These are phyloP conservation scores for Leptonema lineaticorne DNA, from an alignment of 1,140 invertebrate species.

Conservation along the genomic window DNA sequence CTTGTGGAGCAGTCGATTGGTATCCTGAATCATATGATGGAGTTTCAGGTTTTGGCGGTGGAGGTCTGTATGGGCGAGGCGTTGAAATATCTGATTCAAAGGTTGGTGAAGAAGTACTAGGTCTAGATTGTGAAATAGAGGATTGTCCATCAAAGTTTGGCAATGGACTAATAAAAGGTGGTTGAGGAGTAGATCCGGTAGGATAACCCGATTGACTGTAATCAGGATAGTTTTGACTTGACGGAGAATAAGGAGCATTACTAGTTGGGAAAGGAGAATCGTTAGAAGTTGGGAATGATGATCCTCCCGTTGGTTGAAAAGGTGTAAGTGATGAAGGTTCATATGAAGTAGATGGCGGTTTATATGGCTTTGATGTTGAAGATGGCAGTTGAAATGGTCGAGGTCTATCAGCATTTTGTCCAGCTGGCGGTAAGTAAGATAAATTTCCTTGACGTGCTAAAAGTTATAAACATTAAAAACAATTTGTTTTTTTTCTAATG, in stretches of 20 bases:
- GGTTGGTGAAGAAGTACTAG: slow-evolving; percentile 43
- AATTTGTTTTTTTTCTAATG: slow-evolving; percentile 3
- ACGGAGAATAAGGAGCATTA: slow-evolving; percentile 44
- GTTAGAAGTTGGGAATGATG: slow-evolving; percentile 48
- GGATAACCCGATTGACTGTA: slow-evolving; percentile 46
- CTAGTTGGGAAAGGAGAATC: slow-evolving; percentile 49
- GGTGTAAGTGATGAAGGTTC: slow-evolving; percentile 47
- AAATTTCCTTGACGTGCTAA: slow-evolving; percentile 62
- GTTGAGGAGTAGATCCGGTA: slow-evolving; percentile 44
- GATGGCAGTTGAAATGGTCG: slow-evolving; percentile 63
- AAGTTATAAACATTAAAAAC: slow-evolving; percentile 41
- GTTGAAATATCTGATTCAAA: slow-evolving; percentile 42
- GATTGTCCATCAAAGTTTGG: slow-evolving; percentile 36
- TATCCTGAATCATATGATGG: slow-evolving; percentile 19
- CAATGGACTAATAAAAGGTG: slow-evolving; percentile 38
- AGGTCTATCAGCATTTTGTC: slow-evolving; percentile 65
- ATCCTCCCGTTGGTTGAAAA: slow-evolving; percentile 52
- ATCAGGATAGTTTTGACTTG: slow-evolving; percentile 42
- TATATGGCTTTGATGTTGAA: slow-evolving; percentile 47
- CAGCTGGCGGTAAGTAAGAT: slow-evolving; percentile 61
- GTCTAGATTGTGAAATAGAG: slow-evolving; percentile 4
- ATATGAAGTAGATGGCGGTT: slow-evolving; percentile 45
- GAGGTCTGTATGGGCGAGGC: slow-evolving; percentile 14
- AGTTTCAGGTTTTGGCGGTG: slow-evolving; percentile 7
- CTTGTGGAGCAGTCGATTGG: slow-evolving; percentile 22